phyloP scores from a whole-genome alignment of 2,797 vertebrate species.

The Sebastes taczanowskii region DNA sequence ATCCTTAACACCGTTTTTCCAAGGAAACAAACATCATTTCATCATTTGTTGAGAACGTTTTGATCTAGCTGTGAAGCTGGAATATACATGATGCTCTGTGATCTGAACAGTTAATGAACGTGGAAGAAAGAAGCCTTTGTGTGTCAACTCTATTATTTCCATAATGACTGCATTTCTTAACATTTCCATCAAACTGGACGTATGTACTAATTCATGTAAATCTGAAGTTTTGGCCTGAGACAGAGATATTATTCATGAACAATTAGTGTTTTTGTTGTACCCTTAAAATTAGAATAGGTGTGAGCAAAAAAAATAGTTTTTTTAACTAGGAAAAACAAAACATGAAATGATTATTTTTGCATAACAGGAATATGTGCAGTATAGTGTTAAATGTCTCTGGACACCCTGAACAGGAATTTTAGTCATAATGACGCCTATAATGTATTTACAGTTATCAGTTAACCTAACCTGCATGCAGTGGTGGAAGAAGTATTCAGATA shows the following conservation, averaged over 20 bases:
- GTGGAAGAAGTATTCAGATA: too few species aligned
- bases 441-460: rapidly evolving
- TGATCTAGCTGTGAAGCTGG: neutral
- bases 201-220: neutral
- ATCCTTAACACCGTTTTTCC: neutral
- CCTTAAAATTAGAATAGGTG: too few species aligned
- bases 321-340: too few species aligned
- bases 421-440: too few species aligned
- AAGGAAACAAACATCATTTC: neutral
- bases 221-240: neutral
- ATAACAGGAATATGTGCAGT: too few species aligned
- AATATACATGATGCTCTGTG: neutral
- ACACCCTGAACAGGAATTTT: too few species aligned
- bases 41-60: neutral
- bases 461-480: too few species aligned
- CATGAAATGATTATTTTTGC: too few species aligned
- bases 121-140: neutral
- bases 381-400: too few species aligned
- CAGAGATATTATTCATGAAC: neutral
- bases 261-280: neutral
- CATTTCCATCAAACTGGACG: neutral
- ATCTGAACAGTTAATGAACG: too few species aligned
- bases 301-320: too few species aligned
- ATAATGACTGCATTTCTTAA: neutral
- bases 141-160: neutral